Conservation (phyloP, 2,113 vertebrate species). For the Acrocephalus arundinaceus region DNA sequence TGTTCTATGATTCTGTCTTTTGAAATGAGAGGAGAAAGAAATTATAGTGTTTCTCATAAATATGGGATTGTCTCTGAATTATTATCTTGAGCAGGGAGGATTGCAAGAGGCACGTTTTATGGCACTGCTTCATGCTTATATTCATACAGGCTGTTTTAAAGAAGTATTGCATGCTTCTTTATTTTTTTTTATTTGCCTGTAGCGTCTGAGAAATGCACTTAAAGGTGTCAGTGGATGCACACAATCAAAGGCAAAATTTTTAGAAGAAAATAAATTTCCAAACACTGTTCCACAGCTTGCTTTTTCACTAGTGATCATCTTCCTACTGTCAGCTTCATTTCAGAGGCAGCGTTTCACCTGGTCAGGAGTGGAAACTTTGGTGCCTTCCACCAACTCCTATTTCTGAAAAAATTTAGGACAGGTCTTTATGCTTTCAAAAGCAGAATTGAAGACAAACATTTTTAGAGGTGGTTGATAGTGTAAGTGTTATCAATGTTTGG, state of each 20-base stretch:
- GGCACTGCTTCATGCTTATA: neutral
- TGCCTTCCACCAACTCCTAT: fast-evolving
- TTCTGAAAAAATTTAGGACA: neutral
- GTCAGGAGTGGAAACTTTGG: neutral
- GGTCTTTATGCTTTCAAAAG: too few species aligned
- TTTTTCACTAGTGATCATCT: neutral
- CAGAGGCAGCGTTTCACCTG: neutral
- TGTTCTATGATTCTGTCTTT: neutral
- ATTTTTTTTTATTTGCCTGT: neutral
- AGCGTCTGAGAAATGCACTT: neutral
- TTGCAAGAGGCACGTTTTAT: neutral
- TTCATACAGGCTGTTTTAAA: neutral
- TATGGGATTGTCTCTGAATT: neutral
- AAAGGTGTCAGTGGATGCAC: neutral
- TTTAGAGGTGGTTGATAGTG: too few species aligned
- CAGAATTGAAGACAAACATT: too few species aligned
- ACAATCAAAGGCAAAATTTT: neutral
- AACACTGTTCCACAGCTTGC: neutral
- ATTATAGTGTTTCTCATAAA: neutral
- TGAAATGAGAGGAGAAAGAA: neutral
- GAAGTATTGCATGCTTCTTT: neutral
- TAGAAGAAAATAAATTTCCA: neutral
- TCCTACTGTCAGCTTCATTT: neutral
- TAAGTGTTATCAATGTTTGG: too few species aligned
- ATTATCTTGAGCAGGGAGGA: neutral